A percentile compares a stretch with the other conserved stretches of the same genome.
Conservation (phyloP, 2,113 vertebrate species). For the Acanthochromis polyacanthus region DNA sequence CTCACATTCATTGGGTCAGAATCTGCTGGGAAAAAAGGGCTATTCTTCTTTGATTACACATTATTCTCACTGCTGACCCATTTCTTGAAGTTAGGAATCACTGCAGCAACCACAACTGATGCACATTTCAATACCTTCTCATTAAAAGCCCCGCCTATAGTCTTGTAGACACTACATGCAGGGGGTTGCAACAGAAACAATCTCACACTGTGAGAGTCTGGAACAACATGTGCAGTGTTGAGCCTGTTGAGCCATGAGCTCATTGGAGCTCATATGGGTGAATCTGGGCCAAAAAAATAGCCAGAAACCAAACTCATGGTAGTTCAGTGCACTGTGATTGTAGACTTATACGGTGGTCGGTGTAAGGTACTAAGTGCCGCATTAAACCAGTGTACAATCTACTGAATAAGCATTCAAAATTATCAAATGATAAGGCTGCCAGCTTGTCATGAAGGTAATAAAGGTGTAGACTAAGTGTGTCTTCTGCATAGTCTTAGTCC, state of each 20-base stretch:
- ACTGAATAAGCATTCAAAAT: no score
- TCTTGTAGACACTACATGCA: neutral
- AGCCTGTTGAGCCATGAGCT: conserved; percentile 49
- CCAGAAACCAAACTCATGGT: neutral
- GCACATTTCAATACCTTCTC: neutral
- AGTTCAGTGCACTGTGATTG: conserved; percentile 15
- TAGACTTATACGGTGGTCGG: neutral
- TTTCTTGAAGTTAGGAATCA: no score
- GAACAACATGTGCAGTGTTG: conserved; percentile 30
- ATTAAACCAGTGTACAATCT: no score
- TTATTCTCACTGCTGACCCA: no score
- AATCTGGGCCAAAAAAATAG: conserved; percentile 38
- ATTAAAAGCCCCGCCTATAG: conserved; percentile 31
- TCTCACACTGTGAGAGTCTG: conserved; percentile 27
- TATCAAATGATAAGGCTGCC: no score
- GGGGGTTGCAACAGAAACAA: neutral
- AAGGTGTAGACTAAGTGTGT: neutral
- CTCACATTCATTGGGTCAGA: no score
- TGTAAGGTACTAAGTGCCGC: no score
- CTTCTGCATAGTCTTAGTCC: neutral
- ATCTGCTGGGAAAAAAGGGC: no score
- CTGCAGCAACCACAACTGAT: neutral
- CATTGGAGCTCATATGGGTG: conserved; percentile 42
- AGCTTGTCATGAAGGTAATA: neutral
- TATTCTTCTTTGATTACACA: no score